Evolutionary conservation across 1,140 invertebrate species (phyloP).

Genomic region (Temnothorax longispinosus): DNA sequence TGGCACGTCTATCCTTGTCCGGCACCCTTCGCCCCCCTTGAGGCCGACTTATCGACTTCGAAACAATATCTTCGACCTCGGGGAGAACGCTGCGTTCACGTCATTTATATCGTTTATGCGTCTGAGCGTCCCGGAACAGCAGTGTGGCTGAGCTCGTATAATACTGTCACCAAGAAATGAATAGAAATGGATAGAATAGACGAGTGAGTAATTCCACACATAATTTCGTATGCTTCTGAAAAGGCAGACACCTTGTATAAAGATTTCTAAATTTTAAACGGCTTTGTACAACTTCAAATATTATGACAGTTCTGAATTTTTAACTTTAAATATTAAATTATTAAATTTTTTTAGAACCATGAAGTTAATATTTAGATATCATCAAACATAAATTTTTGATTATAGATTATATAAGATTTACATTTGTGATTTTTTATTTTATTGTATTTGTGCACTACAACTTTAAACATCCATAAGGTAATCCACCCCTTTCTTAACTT

Average conservation of each 20-base stretch:
- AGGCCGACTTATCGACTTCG: constrained; percentile 67
- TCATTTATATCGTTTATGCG: constrained; percentile 54
- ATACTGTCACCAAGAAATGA: constrained; percentile 23
- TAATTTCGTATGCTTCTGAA: background rate
- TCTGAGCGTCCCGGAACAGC: constrained; percentile 2
- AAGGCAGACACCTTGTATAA: background rate
- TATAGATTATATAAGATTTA: background rate
- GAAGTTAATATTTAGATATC: background rate
- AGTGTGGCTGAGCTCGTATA: constrained; percentile 17
- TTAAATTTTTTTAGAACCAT: background rate
- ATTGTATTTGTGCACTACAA: background rate
- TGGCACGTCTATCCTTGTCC: background rate
- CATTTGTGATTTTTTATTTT: background rate
- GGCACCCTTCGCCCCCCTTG: background rate
- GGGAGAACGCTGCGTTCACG: constrained; percentile 39
- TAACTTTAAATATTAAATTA: background rate
- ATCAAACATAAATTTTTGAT: background rate
- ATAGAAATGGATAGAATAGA: constrained; percentile 10
- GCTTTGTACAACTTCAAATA: background rate
- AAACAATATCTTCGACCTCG: constrained; percentile 63
- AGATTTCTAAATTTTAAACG: background rate
- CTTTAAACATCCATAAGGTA: background rate
- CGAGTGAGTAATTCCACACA: background rate
- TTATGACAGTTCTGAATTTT: background rate
- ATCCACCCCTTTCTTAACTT: background rate